phyloP scores from a whole-genome alignment of 2,888 invertebrate species.

The Caenorhabditis sp. region DNA sequence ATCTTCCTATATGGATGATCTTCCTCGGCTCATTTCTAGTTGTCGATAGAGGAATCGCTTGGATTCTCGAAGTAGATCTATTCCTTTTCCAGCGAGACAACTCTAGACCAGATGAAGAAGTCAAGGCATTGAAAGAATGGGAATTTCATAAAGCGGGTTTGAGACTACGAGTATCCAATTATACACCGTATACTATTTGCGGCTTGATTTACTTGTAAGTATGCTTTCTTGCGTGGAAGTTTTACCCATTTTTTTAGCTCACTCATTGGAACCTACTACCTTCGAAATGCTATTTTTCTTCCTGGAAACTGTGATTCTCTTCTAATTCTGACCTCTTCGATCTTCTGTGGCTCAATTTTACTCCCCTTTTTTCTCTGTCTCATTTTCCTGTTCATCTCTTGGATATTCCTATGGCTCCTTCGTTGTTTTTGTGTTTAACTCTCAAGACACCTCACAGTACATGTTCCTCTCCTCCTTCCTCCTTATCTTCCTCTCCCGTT shows the following conservation, averaged over 20 bases:
- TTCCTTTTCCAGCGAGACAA: constrained; percentile 2
- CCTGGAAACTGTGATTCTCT: background rate
- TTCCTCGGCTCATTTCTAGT: background rate
- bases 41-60: constrained; percentile 11
- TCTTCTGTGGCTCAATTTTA: background rate
- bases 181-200: background rate
- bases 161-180: background rate
- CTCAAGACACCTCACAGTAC: background rate
- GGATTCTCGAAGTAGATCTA: constrained; percentile 16
- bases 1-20: constrained; percentile 26
- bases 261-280: background rate
- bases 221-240: background rate
- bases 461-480: background rate
- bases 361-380: background rate
- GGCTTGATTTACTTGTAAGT: constrained; percentile 7
- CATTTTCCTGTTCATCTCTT: background rate
- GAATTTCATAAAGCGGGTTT: background rate
- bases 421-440: background rate
- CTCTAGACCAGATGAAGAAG: background rate
- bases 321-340: background rate
- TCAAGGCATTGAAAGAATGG: constrained; percentile 3
- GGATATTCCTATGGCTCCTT: background rate
- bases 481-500: background rate
- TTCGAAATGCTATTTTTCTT: background rate
- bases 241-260: background rate